Evolutionary conservation across 2,888 invertebrate species (phyloP), one percentile per base, ranked within the genome.

Genomic region (Ptycholaimellus sp.): DNA sequence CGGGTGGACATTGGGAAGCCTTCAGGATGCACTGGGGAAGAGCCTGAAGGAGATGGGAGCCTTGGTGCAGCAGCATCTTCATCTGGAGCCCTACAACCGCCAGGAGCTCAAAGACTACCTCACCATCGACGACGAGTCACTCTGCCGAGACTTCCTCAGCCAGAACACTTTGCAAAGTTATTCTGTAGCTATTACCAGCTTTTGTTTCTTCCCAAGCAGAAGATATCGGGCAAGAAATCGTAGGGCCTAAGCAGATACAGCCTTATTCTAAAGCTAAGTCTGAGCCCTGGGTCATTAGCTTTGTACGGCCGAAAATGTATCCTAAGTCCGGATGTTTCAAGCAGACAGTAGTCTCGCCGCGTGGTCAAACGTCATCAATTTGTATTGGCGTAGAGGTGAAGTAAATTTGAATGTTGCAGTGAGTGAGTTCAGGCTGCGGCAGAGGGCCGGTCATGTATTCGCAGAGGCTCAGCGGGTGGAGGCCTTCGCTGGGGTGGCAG

Each of bases 381-480:
- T n/a, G n/a, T n/a, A n/a, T n/a, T n/a, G n/a, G n/a, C n/a, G 60
- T 38, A n/a, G n/a, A n/a, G n/a, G n/a, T n/a, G n/a, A n/a, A n/a
- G n/a, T n/a, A n/a, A n/a, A n/a, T n/a, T n/a, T n/a, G n/a, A n/a
- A n/a, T n/a, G 9, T 23, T 51, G 38, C 44, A 54, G 53, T 53
- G 45, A 35, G 37, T 14, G 30, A 38, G 13, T 66, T 67, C 52
- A 76, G 80, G 59, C 65, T 93, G 25, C 68, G 70, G 44, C 75
- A 85, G 54, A 70, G 96, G 45, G 80, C 83, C 3, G 62, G 74
- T 21, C 93, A 96, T 58, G 90, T 93, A 25, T 67, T 57, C 51
- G 49, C 53, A 28, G 93, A 96, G 62, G 82, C 90, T 0, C 63
- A 68, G 34, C 69, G 93, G 42, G 93, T 93, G 9, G 64, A 70